phyloP scores from a whole-genome alignment of 2,797 vertebrate species.

The Rhabdomys pumilio region DNA sequence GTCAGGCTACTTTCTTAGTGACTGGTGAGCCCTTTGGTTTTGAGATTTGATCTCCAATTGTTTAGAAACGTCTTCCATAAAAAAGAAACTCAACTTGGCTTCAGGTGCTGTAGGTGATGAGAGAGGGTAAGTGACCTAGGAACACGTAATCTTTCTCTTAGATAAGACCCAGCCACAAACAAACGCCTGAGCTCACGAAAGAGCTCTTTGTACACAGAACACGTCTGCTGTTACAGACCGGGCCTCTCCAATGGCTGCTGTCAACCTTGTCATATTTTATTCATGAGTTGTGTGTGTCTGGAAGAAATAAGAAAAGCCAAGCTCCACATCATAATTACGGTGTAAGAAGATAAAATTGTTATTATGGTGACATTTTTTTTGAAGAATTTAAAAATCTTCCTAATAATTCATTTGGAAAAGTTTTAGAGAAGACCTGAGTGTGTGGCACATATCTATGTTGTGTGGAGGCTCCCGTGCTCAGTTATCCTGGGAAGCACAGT shows the following conservation, averaged over 20 bases:
- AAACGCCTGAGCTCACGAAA: constrained; percentile 83
- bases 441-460: constrained; percentile 60
- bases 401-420: constrained; percentile 81
- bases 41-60: constrained; percentile 71
- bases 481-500: background rate
- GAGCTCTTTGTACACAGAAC: constrained; percentile 87
- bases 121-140: background rate
- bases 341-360: constrained; percentile 88
- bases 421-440: constrained; percentile 53
- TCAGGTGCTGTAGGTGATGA: constrained; percentile 74
- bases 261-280: constrained; percentile 97
- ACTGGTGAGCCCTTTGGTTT: constrained; percentile 60
- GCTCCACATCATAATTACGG: constrained; percentile 89
- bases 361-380: constrained; percentile 84
- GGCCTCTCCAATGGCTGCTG: constrained; percentile 91
- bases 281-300: constrained; percentile 94
- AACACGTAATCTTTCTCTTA: constrained; percentile 75
- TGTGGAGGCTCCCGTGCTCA: constrained; percentile 21
- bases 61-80: constrained; percentile 82
- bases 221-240: constrained; percentile 89
- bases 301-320: constrained; percentile 90
- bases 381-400: constrained; percentile 83
- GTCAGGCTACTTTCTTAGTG: constrained; percentile 68
- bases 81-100: constrained; percentile 80
- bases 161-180: constrained; percentile 87